Evolutionary conservation across 2,888 invertebrate species (phyloP), one percentile per base, ranked within the genome.

Genomic region (Drosophila barbarae): DNA sequence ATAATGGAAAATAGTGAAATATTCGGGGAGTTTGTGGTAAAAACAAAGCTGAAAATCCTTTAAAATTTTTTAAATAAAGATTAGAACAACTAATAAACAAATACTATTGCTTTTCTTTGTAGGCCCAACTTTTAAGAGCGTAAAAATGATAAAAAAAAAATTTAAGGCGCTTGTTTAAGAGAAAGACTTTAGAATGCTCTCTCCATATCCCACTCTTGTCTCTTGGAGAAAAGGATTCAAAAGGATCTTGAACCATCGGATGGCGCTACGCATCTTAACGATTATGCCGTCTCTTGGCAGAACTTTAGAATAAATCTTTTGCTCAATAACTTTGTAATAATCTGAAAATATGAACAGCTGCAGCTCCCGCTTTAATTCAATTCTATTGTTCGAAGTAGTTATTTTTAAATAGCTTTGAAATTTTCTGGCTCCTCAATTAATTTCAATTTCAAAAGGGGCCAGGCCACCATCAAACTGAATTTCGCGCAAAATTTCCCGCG

Each of bases 401-500:
- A 30, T 30, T 46, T 46, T 30, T 5, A 30, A 18, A 46, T 46
- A 18, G 18, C 30, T 21, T 46, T 21, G 12, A 46, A 46, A 12
- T 30, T 30, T 30, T 18, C 2, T 3, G 15, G 28, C 44, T 3
- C 13, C 21, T 21, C 30, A 32, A 47, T 47, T 47, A 47, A 47
- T 32, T 47, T 18, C 13, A 18, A 21, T 46, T 46, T 18, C 5
- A 30, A 3, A 12, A 18, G 7, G 44, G 28, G 9, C 3, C 21
- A 21, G 26, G 5, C 41, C 42, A 39, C 23, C 36, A 42, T 12
- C 12, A 13, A 46, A 46, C 46, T 18, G 7, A 46, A 32, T 46
- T 46, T 46, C 21, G n/a, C 30, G 42, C 21, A 32, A 44, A 53
- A 28, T 53, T 53, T 42, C 44, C n/a, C 21, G 44, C 15, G 44